Evolutionary conservation across 2,797 vertebrate genomes (phyloP).

Genomic region (Parambassis ranga): DNA sequence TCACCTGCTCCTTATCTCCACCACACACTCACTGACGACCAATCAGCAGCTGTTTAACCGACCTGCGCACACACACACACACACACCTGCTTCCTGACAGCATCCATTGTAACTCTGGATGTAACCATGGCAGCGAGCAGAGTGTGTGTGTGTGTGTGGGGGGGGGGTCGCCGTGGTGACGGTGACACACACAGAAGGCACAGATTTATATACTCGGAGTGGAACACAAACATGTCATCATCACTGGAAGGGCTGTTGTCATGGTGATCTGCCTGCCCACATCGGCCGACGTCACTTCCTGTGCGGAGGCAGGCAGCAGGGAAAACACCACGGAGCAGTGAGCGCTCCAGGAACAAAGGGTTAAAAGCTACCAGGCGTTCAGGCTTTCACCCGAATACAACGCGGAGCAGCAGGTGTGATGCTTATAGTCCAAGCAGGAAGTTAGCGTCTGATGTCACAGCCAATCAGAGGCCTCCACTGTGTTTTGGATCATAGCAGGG

Average conservation of each 20-base stretch:
- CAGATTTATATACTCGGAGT: slow-evolving; percentile 22
- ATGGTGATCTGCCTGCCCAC: slow-evolving; percentile 61
- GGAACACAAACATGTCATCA: slow-evolving; percentile 57
- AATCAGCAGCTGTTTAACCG: slow-evolving; percentile 34
- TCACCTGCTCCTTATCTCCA: slow-evolving; percentile 32
- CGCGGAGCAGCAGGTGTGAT: too few species aligned
- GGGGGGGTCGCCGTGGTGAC: not conserved
- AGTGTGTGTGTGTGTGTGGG: slow-evolving; percentile 1
- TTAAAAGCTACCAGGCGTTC: too few species aligned
- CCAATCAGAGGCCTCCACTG: too few species aligned
- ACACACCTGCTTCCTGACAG: slow-evolving; percentile 20
- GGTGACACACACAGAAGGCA: too few species aligned
- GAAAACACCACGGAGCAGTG: slow-evolving; percentile 41
- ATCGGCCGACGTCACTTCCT: slow-evolving; percentile 54
- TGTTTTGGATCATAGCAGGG: too few species aligned
- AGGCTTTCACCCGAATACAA: too few species aligned
- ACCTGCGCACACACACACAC: slow-evolving; percentile 2
- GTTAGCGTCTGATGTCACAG: too few species aligned
- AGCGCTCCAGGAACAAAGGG: too few species aligned
- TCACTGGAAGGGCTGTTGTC: slow-evolving; percentile 39
- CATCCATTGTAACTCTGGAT: slow-evolving; percentile 20
- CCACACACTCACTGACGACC: slow-evolving; percentile 15
- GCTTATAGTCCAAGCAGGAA: too few species aligned
- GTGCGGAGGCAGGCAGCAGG: slow-evolving; percentile 50
- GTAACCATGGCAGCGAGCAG: not conserved